Evolutionary conservation across 1,140 invertebrate genomes (phyloP), one percentile per base, ranked within the genome.

Genomic region (Drosophila takahashii): DNA sequence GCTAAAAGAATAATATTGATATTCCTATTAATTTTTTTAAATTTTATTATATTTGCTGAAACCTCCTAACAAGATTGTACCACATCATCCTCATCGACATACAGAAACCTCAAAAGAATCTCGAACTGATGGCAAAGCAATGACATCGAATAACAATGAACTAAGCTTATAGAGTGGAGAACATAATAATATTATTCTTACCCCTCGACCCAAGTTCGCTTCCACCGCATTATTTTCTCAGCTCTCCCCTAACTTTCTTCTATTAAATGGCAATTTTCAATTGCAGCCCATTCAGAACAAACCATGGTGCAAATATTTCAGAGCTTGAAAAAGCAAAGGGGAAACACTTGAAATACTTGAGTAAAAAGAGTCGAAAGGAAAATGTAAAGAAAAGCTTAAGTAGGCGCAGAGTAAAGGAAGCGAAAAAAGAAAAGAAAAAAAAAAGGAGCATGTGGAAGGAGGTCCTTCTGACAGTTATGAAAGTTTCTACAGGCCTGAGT

Each of bases 381-480:
- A 83, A 66, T 54, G 47, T 58, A 74, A 77, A 61, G 76, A 69
- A 64, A 69, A 69, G 76, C 69, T 76, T 73, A 44, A 62, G 77
- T 85, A 85, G 78, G 81, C 80, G 61, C 74, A 67, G 47, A 42
- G 47, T 26, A 53, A 75, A 64, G 56, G 36, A 58, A 59, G 26
- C 41, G 54, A 45, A 50, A 39, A 36, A 26, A 42, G 34, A 27
- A 9, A 41, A 26, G 11, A 18, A 44, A 69, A 53, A 37, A 57
- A 69, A 47, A 37, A 29, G 39, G n/a, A 36, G 51, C 51, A 87
- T 65, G 53, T 70, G 51, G 51, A 11, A 16, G 41, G 50, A 37
- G 54, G 26, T 51, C 61, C 39, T 65, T 44, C 74, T 56, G 64
- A 71, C 81, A 89, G 78, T 85, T 90, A 84, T 89, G 84, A 89